These are phyloP conservation scores for Hofmannophila pseudospretella DNA, from an alignment of 2,888 invertebrate species.

Conservation along the genomic window DNA sequence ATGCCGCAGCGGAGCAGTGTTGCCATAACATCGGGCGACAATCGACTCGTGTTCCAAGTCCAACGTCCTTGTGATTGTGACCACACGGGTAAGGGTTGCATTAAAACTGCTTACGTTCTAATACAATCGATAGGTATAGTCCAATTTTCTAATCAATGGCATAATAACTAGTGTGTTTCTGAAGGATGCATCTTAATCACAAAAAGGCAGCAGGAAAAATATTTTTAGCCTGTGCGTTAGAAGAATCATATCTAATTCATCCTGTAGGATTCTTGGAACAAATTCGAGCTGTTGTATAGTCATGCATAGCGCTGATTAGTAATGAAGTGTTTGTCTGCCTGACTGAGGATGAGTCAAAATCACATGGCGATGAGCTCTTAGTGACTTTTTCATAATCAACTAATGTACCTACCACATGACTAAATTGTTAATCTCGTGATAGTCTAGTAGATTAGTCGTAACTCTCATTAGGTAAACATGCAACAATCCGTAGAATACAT, in stretches of 20 bases:
- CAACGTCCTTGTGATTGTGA: background rate
- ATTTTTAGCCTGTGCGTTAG: no score
- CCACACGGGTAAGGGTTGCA: background rate
- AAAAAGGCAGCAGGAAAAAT: background rate
- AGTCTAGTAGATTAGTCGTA: no score
- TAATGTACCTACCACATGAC: slow-evolving; percentile 19
- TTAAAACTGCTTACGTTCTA: no score
- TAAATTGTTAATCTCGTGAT: slow-evolving; percentile 14
- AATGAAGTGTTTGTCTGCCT: slow-evolving; percentile 19
- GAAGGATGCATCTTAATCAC: no score
- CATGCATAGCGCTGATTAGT: background rate
- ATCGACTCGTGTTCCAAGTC: slow-evolving; percentile 13
- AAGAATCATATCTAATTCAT: no score
- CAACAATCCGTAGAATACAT: slow-evolving; percentile 15
- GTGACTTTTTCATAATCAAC: slow-evolving; percentile 16
- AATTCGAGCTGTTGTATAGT: background rate
- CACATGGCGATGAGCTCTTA: slow-evolving; percentile 23
- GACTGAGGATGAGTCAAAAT: slow-evolving; percentile 35
- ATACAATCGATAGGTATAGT: no score
- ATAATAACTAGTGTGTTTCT: no score
- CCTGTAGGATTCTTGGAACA: background rate
- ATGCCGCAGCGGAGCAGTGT: slow-evolving; percentile 51
- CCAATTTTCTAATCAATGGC: no score
- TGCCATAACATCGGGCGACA: slow-evolving; percentile 62
- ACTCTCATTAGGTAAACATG: slow-evolving; percentile 8